Evolutionary conservation across 2,888 invertebrate genomes (phyloP).

Genomic region (Micoletzkya japonica): DNA sequence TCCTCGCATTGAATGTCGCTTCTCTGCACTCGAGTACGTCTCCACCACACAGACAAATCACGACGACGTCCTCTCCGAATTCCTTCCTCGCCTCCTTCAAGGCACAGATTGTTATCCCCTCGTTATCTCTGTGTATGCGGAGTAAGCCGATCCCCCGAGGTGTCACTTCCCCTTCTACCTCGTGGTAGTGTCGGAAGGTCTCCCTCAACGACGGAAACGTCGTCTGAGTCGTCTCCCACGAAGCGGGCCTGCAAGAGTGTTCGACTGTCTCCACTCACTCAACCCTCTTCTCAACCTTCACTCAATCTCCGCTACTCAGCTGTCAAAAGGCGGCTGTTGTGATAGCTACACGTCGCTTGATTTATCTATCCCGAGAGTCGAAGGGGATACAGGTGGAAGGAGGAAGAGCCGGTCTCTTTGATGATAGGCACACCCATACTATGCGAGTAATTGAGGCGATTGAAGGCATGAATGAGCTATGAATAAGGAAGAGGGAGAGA

Average conservation of each 20-base stretch:
- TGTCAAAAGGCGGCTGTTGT: slow-evolving; percentile 22
- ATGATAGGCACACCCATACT: too few relatives aligned
- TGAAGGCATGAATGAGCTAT: neutral
- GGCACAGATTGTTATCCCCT: neutral
- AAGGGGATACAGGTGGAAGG: slow-evolving; percentile 20
- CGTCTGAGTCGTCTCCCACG: slow-evolving; percentile 7
- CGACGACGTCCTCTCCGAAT: slow-evolving; percentile 9
- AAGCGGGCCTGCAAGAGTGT: slow-evolving; percentile 7
- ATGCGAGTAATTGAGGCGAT: neutral
- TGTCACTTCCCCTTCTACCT: neutral
- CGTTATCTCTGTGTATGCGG: neutral
- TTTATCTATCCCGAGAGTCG: neutral
- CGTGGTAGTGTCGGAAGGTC: slow-evolving; percentile 18
- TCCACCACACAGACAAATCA: slow-evolving; percentile 21
- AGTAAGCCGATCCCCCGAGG: neutral
- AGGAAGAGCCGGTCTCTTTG: neutral
- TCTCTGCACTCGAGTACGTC: slow-evolving; percentile 15
- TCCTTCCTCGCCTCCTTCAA: slow-evolving; percentile 5
- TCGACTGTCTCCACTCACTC: neutral
- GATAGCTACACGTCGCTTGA: slow-evolving; percentile 24
- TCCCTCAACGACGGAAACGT: slow-evolving; percentile 1
- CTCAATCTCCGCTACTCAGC: neutral
- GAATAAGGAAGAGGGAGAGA: too few relatives aligned
- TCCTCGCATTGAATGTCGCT: neutral
- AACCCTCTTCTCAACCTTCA: slow-evolving; percentile 3